phyloP scores from a whole-genome alignment of 2,113 vertebrate genomes.

The Datnioides undecimradiatus region DNA sequence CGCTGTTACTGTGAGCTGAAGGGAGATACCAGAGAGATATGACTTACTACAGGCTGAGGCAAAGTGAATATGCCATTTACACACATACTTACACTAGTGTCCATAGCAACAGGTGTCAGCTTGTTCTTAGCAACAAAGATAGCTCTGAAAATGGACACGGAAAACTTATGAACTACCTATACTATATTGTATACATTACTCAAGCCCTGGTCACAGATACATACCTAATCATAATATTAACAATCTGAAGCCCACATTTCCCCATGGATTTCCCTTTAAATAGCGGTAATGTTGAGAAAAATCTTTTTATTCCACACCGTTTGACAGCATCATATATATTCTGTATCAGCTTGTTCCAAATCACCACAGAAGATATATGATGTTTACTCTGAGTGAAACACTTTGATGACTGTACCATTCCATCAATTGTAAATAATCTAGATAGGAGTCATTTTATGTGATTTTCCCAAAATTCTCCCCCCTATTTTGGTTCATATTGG shows the following conservation, averaged over 20 bases:
- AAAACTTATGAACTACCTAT: background rate
- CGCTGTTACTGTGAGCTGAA: background rate
- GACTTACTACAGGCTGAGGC: background rate
- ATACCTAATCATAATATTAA: background rate
- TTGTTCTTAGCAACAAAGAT: background rate
- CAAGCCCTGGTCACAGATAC: background rate
- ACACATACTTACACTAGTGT: background rate
- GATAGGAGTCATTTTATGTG: background rate
- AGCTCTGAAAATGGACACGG: background rate
- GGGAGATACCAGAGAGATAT: background rate
- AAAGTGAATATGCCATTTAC: background rate
- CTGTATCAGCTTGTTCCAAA: background rate
- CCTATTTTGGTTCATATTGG: background rate
- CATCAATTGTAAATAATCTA: conserved; percentile 8
- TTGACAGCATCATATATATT: background rate
- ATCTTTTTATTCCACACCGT: background rate
- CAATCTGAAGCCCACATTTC: background rate
- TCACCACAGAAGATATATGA: conserved; percentile 4
- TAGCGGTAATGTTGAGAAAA: background rate
- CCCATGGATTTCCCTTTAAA: background rate
- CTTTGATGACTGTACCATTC: conserved; percentile 2
- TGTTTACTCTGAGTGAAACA: conserved; percentile 1
- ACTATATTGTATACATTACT: background rate
- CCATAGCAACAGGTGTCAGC: background rate
- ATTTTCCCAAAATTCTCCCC: background rate